Evolutionary conservation across 2,113 vertebrate genomes (phyloP).

Genomic region (Varanus salvator): DNA sequence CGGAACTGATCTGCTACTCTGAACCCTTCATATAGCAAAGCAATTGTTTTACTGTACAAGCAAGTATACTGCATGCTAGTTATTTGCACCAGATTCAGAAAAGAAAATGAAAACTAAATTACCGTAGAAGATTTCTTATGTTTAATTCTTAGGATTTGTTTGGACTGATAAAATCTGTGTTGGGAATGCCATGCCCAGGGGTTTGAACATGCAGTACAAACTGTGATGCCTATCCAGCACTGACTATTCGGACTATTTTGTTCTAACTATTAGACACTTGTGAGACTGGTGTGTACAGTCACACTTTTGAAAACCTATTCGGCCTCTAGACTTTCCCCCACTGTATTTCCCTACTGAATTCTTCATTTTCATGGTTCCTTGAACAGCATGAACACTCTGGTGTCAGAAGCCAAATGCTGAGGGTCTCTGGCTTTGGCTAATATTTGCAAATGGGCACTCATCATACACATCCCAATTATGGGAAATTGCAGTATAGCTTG

Average conservation of each 20-base stretch:
- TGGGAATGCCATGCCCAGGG: background rate
- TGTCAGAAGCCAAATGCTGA: no score
- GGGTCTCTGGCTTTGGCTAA: background rate
- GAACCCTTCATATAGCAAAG: background rate
- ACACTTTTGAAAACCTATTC: background rate
- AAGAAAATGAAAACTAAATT: constrained; percentile 2
- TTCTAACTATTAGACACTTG: background rate
- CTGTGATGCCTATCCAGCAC: background rate
- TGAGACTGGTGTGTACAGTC: no score
- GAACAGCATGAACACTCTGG: background rate
- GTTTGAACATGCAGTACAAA: background rate
- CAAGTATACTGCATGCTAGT: background rate
- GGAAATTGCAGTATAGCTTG: background rate
- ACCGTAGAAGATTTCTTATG: background rate
- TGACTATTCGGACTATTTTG: background rate
- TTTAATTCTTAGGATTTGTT: constrained; percentile 19
- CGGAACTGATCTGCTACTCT: background rate
- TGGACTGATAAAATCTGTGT: background rate
- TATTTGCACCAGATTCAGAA: background rate
- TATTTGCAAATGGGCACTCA: background rate
- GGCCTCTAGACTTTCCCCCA: background rate
- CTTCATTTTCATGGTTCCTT: background rate
- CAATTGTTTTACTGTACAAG: background rate
- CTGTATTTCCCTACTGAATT: background rate
- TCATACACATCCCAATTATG: background rate